These are phyloP conservation scores for Aporophyla nigra DNA, from an alignment of 2,888 invertebrate genomes.

Conservation along the genomic window DNA sequence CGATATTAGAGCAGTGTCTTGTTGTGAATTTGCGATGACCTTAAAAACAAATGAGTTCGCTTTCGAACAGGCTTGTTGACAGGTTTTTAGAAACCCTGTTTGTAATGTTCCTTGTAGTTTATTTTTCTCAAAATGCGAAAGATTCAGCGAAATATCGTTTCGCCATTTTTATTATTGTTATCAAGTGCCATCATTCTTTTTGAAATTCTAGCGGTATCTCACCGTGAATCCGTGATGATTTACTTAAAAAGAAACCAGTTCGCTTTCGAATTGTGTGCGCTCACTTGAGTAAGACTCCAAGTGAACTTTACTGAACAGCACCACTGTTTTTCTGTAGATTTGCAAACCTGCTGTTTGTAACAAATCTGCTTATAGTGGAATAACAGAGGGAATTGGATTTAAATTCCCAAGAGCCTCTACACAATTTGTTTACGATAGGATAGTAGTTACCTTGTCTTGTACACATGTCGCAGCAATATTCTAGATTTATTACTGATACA, in stretches of 20 bases:
- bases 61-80: background rate
- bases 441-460: background rate
- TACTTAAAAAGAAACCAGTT: background rate
- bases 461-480: conserved; percentile 13
- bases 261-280: background rate
- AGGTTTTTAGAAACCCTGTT: background rate
- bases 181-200: too few relatives aligned
- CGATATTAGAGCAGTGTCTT: background rate
- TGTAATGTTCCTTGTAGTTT: background rate
- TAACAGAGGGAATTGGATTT: conserved; percentile 37
- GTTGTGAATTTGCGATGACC: background rate
- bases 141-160: too few relatives aligned
- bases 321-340: background rate
- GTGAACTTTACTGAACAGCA: background rate
- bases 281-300: background rate
- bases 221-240: too few relatives aligned
- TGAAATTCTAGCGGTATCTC: too few relatives aligned
- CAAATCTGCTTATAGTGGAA: conserved; percentile 36
- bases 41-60: background rate
- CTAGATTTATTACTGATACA: conserved; percentile 29
- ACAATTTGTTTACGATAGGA: conserved; percentile 39
- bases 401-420: conserved; percentile 6
- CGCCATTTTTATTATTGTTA: too few relatives aligned
- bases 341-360: background rate
- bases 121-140: too few relatives aligned